A percentile compares a stretch with the other conserved stretches of the same genome.
These are phyloP conservation scores for Saccopteryx bilineata DNA, from an alignment of 2,113 vertebrate genomes.

Conservation along the genomic window DNA sequence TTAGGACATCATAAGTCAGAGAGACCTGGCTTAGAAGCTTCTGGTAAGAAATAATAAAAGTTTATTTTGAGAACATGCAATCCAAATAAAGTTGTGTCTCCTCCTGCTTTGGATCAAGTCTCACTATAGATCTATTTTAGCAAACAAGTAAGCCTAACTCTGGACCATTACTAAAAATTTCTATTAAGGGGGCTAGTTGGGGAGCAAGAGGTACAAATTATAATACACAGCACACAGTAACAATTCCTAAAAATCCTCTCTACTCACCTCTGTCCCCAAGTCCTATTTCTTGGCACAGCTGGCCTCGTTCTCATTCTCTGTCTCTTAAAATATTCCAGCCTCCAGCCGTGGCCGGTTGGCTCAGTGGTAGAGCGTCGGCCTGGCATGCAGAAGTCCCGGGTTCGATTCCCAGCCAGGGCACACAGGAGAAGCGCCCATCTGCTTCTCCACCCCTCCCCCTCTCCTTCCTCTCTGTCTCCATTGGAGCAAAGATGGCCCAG, in stretches of 20 bases:
- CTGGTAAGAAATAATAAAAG: slow-evolving; percentile 15
- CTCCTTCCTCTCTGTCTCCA: no score
- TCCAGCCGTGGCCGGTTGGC: no score
- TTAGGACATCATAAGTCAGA: slow-evolving; percentile 23
- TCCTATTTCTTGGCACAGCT: neutral
- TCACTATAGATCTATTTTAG: neutral
- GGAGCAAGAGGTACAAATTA: neutral
- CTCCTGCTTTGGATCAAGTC: neutral
- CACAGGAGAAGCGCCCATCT: no score
- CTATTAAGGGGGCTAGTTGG: neutral
- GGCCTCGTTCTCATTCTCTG: neutral
- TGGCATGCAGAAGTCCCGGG: no score
- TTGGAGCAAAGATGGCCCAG: no score
- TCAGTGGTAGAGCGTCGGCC: no score
- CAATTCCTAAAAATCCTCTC: neutral
- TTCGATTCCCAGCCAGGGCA: no score
- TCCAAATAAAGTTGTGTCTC: neutral
- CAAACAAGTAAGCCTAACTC: neutral
- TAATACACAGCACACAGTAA: neutral
- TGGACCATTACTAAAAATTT: neutral
- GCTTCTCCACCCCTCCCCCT: no score
- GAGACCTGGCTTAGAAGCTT: neutral
- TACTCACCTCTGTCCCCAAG: neutral
- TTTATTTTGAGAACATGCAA: neutral
- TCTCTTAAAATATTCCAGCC: neutral